These are phyloP conservation scores for Busseola fusca DNA, from an alignment of 2,888 invertebrate species.

Conservation along the genomic window DNA sequence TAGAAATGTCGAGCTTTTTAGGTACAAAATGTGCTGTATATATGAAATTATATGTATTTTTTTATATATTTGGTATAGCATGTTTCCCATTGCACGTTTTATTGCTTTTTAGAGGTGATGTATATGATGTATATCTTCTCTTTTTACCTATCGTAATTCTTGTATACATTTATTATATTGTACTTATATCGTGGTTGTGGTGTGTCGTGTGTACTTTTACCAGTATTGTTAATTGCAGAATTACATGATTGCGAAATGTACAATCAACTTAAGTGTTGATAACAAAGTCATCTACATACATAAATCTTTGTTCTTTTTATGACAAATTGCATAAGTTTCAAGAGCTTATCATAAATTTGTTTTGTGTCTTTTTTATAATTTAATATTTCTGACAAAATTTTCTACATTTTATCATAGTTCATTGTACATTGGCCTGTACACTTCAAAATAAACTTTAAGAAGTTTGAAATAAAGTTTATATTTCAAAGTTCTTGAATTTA, in stretches of 20 bases:
- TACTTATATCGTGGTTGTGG: conserved; percentile 39
- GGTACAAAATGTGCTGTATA: conserved; percentile 45
- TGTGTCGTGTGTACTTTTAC: conserved; percentile 46
- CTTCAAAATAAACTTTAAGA: conserved; percentile 41
- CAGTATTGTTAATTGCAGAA: conserved; percentile 14
- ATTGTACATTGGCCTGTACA: conserved; percentile 56
- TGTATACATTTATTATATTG: conserved; percentile 29
- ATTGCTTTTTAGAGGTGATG: conserved; percentile 52
- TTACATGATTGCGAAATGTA: conserved; percentile 46
- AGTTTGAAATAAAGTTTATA: conserved; percentile 48
- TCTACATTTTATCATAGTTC: conserved; percentile 44
- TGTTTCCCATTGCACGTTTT: conserved; percentile 52
- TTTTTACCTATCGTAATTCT: conserved; percentile 30
- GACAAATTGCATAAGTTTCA: conserved; percentile 5
- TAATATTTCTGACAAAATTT: conserved; percentile 14
- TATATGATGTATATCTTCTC: conserved; percentile 31
- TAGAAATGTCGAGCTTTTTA: conserved; percentile 61
- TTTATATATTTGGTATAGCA: conserved; percentile 35
- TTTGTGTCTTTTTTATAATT: conserved; percentile 14
- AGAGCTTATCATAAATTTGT: neutral
- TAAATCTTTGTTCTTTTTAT: conserved; percentile 8
- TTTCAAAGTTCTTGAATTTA: conserved; percentile 54
- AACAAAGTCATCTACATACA: neutral
- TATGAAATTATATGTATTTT: conserved; percentile 21
- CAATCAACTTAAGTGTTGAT: conserved; percentile 49